These are phyloP conservation scores for Ips typographus DNA, from an alignment of 1,140 invertebrate species.

Conservation along the genomic window DNA sequence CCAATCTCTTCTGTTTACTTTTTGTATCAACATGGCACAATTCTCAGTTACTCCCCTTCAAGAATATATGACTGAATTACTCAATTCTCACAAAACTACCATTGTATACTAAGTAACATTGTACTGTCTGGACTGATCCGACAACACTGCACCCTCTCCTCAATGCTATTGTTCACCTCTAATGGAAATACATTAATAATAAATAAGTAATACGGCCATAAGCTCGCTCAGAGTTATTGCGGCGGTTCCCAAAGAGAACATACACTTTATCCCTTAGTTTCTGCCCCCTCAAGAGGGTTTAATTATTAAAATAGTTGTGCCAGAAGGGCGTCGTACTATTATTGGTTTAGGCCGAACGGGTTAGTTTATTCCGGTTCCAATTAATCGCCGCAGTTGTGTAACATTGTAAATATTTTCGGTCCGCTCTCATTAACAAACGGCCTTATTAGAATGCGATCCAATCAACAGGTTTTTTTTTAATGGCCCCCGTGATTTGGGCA, in stretches of 20 bases:
- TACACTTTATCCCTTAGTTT: slow-evolving; percentile 10
- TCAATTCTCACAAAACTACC: too few species aligned
- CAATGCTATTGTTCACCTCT: slow-evolving; percentile 44
- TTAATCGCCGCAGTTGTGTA: not conserved
- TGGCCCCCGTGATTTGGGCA: too few species aligned
- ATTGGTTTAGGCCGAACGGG: not conserved
- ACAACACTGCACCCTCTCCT: slow-evolving; percentile 32
- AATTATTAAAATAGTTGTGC: slow-evolving; percentile 23
- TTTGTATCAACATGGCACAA: not conserved
- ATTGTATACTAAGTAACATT: too few species aligned
- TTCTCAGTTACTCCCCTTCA: not conserved
- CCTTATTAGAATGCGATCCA: slow-evolving; percentile 14
- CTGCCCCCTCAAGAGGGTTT: slow-evolving; percentile 10
- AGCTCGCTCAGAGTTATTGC: slow-evolving; percentile 42
- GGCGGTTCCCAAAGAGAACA: slow-evolving; percentile 25
- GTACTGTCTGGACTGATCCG: not conserved
- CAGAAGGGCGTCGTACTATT: not conserved
- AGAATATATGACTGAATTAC: too few species aligned
- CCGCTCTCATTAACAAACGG: slow-evolving; percentile 21
- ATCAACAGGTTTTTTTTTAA: slow-evolving; percentile 19
- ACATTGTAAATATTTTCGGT: slow-evolving; percentile 8
- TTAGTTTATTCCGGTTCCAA: not conserved
- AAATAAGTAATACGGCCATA: slow-evolving; percentile 45
- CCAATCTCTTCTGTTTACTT: not conserved
- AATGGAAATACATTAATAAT: slow-evolving; percentile 49